Base-by-base conservation (phyloP, 2,888 invertebrate species). In the Dolomedes plantarius region DNA sequence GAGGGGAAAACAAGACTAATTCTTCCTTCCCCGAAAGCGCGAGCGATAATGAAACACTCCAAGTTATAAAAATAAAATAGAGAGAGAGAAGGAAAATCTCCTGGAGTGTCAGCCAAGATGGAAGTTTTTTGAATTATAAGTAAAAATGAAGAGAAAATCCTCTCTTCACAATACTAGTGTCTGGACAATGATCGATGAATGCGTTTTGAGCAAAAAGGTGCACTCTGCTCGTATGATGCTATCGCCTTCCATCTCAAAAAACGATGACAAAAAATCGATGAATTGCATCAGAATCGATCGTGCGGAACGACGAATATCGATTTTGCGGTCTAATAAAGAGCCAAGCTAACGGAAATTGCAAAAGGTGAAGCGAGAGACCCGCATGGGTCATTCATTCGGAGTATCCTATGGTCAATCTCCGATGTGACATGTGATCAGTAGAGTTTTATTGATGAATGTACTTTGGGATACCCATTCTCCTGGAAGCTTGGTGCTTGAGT, bases 261-360 rank as follows among this genome's bases (percentile, higher is more conserved):
- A 73, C 72, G 77, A 73, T 85, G 77, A 85, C 50, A 73, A 85
- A 77, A 80, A 77, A 85, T 85, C 83, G 68, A 85, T 77, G 72
- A 72, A 73, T 85, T 56, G 77, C 73, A 78, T 85, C 83, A 85
- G 67, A 85, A 73, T 85, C 83, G 83, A 85, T 85, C 77, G 77
- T 65, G 71, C 50, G 62, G 50, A 73, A 73, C 72, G 77, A 67
- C 71, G 73, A 77, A 68, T 75, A 82, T 82, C 82, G 82, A 82
- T 83, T 77, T 36, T 75, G 82, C 46, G 75, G 82, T 82, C 82
- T 82, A 75, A 82, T 82, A 83, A 82, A 56, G 56, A 56, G 23
- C 16, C 13, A 46, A 46, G 2, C 2, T 46, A 46, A 16, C 2
- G 16, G 46, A 46, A 46, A 46, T 7, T 46, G 46, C 46, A 46